phyloP scores from a whole-genome alignment of 2,888 invertebrate species.

The Drosophila ochracea region DNA sequence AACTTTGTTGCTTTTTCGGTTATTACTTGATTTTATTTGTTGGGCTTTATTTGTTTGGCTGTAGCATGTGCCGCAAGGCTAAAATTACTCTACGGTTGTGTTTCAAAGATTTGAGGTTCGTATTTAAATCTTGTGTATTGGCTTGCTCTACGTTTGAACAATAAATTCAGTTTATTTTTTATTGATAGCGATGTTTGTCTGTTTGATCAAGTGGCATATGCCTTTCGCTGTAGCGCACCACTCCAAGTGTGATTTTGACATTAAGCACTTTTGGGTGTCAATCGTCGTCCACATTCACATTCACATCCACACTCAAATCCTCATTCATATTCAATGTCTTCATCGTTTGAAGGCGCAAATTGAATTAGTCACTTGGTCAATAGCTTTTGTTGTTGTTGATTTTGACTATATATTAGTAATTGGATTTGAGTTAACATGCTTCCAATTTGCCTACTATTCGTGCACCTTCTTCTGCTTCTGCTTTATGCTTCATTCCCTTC shows the following conservation, averaged over 20 bases:
- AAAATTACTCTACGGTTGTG: not conserved
- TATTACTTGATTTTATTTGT: slow-evolving; percentile 15
- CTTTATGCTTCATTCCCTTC: not conserved
- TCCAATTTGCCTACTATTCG: slow-evolving; percentile 36
- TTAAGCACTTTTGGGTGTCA: slow-evolving; percentile 56
- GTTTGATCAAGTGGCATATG: slow-evolving; percentile 9
- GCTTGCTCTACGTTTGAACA: not conserved
- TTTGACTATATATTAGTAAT: slow-evolving; percentile 40
- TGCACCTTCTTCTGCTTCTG: not conserved
- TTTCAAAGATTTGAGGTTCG: not conserved
- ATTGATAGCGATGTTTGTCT: not conserved
- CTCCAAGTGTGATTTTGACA: slow-evolving; percentile 55
- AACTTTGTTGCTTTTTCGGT: slow-evolving; percentile 16
- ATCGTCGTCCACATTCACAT: slow-evolving; percentile 23
- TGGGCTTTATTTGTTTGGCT: slow-evolving; percentile 20
- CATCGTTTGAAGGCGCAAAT: slow-evolving; percentile 56
- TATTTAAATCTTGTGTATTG: not conserved
- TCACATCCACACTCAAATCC: slow-evolving; percentile 23
- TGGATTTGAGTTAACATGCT: slow-evolving; percentile 48
- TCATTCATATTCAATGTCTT: slow-evolving; percentile 23
- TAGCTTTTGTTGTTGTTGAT: slow-evolving; percentile 2
- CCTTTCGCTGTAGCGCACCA: not conserved
- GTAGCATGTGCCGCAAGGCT: slow-evolving; percentile 16
- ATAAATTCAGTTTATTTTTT: not conserved
- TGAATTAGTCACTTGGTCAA: slow-evolving; percentile 69